Conservation (phyloP, 2,888 invertebrate species). For the Scaptodrosophila latifasciaeformis region DNA sequence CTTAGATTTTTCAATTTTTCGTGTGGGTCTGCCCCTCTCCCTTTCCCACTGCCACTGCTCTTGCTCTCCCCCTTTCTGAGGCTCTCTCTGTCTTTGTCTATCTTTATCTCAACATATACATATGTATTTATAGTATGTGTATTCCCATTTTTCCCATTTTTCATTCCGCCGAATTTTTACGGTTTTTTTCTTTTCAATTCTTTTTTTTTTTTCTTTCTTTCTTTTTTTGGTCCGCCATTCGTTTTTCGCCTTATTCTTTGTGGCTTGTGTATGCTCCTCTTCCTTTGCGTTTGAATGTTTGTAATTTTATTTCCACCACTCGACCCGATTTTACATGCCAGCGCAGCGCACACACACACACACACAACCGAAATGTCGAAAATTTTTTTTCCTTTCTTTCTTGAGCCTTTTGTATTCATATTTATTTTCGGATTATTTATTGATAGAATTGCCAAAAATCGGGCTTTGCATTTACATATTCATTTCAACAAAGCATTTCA, state of each 20-base stretch:
- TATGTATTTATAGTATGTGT: too few species aligned
- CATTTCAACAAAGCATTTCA: background rate
- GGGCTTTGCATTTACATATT: constrained; percentile 20
- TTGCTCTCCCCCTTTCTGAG: background rate
- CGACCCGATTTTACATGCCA: constrained; percentile 57
- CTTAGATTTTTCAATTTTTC: background rate
- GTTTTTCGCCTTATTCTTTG: constrained; percentile 30
- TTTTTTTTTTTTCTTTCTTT: background rate
- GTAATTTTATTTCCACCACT: constrained; percentile 52
- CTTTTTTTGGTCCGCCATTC: background rate
- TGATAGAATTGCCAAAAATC: background rate
- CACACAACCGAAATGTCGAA: constrained; percentile 41
- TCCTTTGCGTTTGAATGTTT: constrained; percentile 30
- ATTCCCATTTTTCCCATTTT: too few species aligned
- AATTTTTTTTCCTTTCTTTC: constrained; percentile 24
- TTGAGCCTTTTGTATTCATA: background rate
- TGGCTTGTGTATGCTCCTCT: constrained; percentile 16
- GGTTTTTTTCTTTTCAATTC: constrained; percentile 19
- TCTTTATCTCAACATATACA: too few species aligned
- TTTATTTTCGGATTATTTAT: background rate
- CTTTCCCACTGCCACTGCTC: background rate
- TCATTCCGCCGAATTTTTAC: too few species aligned
- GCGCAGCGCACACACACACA: too few species aligned
- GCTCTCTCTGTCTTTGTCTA: background rate
- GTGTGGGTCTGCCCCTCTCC: background rate